A percentile compares a stretch with the other conserved stretches of the same genome.
These are phyloP conservation scores for Sinonovacula constricta DNA, from an alignment of 1,140 invertebrate species.

Conservation along the genomic window DNA sequence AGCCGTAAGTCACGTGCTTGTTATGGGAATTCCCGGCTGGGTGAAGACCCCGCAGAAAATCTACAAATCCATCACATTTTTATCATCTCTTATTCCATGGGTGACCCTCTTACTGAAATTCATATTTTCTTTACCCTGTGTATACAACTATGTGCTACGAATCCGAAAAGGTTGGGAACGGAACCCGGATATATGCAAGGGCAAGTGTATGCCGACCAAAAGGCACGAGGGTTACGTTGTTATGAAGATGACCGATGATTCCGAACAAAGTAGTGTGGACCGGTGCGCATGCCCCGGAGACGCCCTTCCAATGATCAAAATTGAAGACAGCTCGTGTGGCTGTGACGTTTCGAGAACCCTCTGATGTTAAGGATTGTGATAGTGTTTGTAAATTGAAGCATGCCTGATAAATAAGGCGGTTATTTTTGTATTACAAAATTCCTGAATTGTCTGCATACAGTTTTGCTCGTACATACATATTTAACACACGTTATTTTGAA, in stretches of 20 bases:
- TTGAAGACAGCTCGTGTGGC: not conserved
- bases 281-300: not conserved
- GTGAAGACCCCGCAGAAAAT: slow-evolving; percentile 47
- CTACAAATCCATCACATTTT: slow-evolving; percentile 65
- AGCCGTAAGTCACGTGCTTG: slow-evolving; percentile 63
- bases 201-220: slow-evolving; percentile 40
- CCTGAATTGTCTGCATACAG: too few species aligned
- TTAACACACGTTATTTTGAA: too few species aligned
- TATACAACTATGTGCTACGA: slow-evolving; percentile 60
- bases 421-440: too few species aligned
- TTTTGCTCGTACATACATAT: too few species aligned
- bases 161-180: slow-evolving; percentile 68
- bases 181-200: slow-evolving; percentile 41
- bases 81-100: slow-evolving; percentile 65
- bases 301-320: slow-evolving; percentile 20
- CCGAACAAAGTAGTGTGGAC: not conserved
- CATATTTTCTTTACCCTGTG: slow-evolving; percentile 59
- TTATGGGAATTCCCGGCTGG: slow-evolving; percentile 70
- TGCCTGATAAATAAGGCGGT: too few species aligned
- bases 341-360: too few species aligned
- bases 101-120: slow-evolving; percentile 65
- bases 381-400: too few species aligned
- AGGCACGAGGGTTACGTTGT: slow-evolving; percentile 34
- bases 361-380: too few species aligned
- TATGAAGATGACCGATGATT: slow-evolving; percentile 1